These are phyloP conservation scores for Hestina assimilis DNA, from an alignment of 1,140 invertebrate species.

Conservation along the genomic window DNA sequence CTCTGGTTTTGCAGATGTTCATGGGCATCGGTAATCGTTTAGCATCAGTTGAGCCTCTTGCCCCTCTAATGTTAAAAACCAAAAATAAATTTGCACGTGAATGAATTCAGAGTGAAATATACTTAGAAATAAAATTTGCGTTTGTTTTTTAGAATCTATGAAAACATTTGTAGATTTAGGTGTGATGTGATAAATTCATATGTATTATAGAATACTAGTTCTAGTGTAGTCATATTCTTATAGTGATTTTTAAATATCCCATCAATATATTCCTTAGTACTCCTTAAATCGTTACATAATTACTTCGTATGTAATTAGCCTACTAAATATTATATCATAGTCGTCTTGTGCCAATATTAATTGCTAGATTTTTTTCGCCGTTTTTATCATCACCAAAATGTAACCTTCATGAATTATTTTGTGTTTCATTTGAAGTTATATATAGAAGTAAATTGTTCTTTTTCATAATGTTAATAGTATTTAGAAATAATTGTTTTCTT, in stretches of 20 bases:
- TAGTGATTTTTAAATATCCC: conserved; percentile 10
- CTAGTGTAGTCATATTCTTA: conserved; percentile 1
- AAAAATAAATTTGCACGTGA: background rate
- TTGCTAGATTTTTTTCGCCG: conserved; percentile 29
- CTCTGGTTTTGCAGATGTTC: no score
- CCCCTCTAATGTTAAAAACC: no score
- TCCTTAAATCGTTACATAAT: background rate
- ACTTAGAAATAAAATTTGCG: background rate
- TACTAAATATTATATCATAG: conserved; percentile 23
- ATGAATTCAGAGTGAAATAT: background rate
- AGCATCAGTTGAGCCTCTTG: no score
- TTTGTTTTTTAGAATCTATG: background rate
- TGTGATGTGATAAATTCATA: conserved; percentile 20
- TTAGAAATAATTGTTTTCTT: background rate
- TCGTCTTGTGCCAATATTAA: conserved; percentile 60
- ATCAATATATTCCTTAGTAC: conserved; percentile 3
- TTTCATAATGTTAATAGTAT: background rate
- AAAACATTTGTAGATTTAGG: conserved; percentile 9
- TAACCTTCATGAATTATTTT: background rate
- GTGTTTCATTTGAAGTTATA: background rate
- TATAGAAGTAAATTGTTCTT: background rate
- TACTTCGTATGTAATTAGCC: background rate
- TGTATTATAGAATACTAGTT: conserved; percentile 2
- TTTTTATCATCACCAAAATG: background rate
- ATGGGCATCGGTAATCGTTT: no score